Conservation (phyloP, 2,888 invertebrate genomes). For the Stratiomys singularior region DNA sequence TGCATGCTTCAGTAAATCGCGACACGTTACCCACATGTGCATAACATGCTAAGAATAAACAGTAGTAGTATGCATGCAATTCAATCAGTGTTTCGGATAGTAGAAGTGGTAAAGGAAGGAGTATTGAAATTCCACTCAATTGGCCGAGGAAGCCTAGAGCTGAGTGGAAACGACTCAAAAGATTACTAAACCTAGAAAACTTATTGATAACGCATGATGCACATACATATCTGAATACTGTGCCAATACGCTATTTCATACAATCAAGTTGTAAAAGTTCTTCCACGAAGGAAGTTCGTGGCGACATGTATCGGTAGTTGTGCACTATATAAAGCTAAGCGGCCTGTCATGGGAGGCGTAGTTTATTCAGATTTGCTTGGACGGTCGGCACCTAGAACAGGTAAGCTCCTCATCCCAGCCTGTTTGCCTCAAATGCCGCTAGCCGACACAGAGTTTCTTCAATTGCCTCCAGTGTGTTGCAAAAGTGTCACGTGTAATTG, state of each 20-base stretch:
- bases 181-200: no score
- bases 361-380: constrained; percentile 59
- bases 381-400: constrained; percentile 56
- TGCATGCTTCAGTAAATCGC: no score
- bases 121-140: not conserved
- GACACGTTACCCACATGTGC: no score
- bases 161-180: no score
- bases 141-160: not conserved
- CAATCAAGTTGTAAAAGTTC: not conserved
- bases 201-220: no score
- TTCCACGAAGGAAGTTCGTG: constrained; percentile 44
- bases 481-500: not conserved
- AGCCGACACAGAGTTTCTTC: not conserved
- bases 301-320: constrained; percentile 48
- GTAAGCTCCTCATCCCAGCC: constrained; percentile 34
- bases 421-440: not conserved
- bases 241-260: not conserved
- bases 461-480: not conserved
- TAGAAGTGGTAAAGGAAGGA: not conserved
- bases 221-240: not conserved
- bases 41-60: no score
- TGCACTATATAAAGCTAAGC: constrained; percentile 59
- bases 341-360: constrained; percentile 55
- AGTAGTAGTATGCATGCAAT: no score
- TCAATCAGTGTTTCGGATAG: not conserved